Conservation (phyloP, 1,140 invertebrate genomes). For the Ruditapes philippinarum region DNA sequence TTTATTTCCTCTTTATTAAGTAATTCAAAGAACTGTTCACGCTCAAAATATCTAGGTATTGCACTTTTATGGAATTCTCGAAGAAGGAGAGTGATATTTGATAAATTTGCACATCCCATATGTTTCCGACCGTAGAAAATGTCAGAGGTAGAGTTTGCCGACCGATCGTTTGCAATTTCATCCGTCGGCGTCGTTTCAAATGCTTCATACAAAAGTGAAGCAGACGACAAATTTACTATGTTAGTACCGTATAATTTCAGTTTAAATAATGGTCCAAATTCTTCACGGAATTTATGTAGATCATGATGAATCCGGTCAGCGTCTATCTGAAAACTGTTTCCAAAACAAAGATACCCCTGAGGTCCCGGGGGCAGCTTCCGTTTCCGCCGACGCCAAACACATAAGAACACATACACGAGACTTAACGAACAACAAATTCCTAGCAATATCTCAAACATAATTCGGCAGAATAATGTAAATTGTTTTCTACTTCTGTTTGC, state of each 20-base stretch:
- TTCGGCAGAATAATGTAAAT: background rate
- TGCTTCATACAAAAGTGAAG: background rate
- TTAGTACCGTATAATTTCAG: slow-evolving; percentile 39
- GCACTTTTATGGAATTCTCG: slow-evolving; percentile 39
- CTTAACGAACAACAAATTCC: background rate
- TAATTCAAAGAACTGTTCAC: slow-evolving; percentile 28
- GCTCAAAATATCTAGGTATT: slow-evolving; percentile 44
- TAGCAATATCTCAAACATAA: slow-evolving; percentile 23
- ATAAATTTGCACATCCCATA: slow-evolving; percentile 47
- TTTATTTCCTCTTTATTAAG: slow-evolving; percentile 9
- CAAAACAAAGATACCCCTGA: slow-evolving; percentile 35
- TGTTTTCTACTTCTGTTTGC: background rate
- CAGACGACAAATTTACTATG: slow-evolving; percentile 30
- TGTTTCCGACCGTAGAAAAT: slow-evolving; percentile 54
- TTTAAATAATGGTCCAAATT: slow-evolving; percentile 40
- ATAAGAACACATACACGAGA: slow-evolving; percentile 6
- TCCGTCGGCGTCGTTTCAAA: slow-evolving; percentile 31
- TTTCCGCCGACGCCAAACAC: slow-evolving; percentile 22
- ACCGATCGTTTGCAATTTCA: slow-evolving; percentile 42
- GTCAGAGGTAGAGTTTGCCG: slow-evolving; percentile 51
- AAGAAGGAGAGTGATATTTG: slow-evolving; percentile 8
- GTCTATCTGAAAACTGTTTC: slow-evolving; percentile 61
- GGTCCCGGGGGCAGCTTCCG: slow-evolving; percentile 22
- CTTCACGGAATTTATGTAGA: slow-evolving; percentile 19
- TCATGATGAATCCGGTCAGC: slow-evolving; percentile 33